phyloP scores from a whole-genome alignment of 2,888 invertebrate genomes.

The Anaspis maculata region DNA sequence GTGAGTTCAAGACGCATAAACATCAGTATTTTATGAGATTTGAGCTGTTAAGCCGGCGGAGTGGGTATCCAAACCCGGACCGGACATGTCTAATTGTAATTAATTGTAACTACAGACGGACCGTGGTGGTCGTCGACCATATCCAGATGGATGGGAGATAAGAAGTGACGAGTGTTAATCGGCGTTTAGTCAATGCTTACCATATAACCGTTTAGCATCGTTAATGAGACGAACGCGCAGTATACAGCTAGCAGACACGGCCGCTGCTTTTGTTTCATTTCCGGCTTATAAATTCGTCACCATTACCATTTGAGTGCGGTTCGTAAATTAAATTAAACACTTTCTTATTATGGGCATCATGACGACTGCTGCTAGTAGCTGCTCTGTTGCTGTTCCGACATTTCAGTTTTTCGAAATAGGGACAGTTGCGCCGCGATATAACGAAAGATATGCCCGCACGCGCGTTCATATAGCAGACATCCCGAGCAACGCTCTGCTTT shows the following conservation, averaged over 20 bases:
- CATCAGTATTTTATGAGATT: no score
- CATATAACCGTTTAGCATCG: slow-evolving; percentile 33
- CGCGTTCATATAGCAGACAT: no score
- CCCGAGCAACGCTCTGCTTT: no score
- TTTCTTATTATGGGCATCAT: no score
- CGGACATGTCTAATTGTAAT: not conserved
- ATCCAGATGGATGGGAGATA: slow-evolving; percentile 29
- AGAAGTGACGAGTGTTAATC: slow-evolving; percentile 36
- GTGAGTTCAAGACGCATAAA: no score
- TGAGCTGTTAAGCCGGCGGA: no score
- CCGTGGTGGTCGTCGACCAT: slow-evolving; percentile 12
- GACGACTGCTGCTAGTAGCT: not conserved
- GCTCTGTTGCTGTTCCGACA: not conserved
- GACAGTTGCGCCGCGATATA: no score
- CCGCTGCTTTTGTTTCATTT: slow-evolving; percentile 10
- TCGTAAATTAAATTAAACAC: slow-evolving; percentile 5
- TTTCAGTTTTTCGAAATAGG: no score
- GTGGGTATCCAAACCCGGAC: no score
- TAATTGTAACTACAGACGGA: slow-evolving; percentile 1
- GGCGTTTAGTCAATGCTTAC: slow-evolving; percentile 30
- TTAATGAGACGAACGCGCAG: slow-evolving; percentile 30
- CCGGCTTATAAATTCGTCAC: slow-evolving; percentile 11
- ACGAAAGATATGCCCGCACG: no score
- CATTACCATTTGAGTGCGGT: slow-evolving; percentile 8
- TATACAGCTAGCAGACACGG: slow-evolving; percentile 17